Conservation (phyloP, 1,140 invertebrate species). For the Lasaia peninsularis region DNA sequence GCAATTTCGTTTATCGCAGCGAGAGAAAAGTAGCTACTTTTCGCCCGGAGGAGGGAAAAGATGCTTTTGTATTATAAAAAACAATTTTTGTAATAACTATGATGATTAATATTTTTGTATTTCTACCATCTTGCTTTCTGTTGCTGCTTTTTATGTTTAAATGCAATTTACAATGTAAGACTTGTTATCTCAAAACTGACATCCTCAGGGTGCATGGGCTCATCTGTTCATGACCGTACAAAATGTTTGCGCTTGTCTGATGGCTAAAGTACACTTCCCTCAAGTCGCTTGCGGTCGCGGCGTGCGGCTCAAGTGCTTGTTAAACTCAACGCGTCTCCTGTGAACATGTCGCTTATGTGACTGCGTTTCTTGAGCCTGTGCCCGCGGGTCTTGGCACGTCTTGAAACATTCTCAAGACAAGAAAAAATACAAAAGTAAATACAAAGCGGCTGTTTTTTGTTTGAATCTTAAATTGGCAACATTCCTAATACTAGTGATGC, state of each 20-base stretch:
- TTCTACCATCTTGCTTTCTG: no score
- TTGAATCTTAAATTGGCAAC: no score
- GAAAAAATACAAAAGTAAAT: background rate
- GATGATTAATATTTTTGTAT: no score
- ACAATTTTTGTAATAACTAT: no score
- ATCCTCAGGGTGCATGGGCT: background rate
- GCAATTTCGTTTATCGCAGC: no score
- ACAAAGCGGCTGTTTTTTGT: no score
- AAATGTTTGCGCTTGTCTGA: slow-evolving; percentile 40
- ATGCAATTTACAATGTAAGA: background rate
- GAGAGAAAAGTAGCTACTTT: no score
- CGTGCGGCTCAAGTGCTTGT: slow-evolving; percentile 50
- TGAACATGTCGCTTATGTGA: slow-evolving; percentile 44
- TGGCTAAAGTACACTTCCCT: slow-evolving; percentile 36
- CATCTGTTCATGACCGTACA: slow-evolving; percentile 18
- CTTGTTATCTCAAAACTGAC: background rate
- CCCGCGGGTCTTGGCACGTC: slow-evolving; percentile 16
- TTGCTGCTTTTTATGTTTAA: no score
- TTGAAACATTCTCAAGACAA: slow-evolving; percentile 17
- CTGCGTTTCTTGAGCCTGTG: slow-evolving; percentile 16
- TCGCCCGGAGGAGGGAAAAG: no score
- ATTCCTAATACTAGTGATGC: no score
- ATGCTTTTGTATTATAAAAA: no score
- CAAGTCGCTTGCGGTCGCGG: slow-evolving; percentile 33
- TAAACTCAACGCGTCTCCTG: slow-evolving; percentile 55